Evolutionary conservation across 2,113 vertebrate species (phyloP), one percentile per base, ranked within the genome.

Genomic region (Plecturocebus donacophilus): DNA sequence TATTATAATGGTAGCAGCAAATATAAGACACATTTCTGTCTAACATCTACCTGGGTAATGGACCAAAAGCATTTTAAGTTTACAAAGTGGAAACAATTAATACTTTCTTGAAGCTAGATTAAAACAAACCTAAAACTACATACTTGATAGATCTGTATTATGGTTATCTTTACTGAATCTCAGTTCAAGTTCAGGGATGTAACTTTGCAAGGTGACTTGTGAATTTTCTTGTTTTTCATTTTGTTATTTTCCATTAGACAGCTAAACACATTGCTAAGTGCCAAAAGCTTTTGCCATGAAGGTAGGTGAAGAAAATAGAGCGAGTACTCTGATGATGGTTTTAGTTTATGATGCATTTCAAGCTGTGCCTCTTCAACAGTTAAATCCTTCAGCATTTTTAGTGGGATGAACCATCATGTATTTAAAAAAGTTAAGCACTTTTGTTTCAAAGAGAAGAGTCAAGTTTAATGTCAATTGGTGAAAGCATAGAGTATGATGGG

Each of bases 71-170:
- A 83, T 93, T 96, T 97, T 95, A 95, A 92, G 81, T 95, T 96
- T 92, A 56, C 92, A 90, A 87, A 97, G 80, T 96, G 84, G 90
- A 96, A 96, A 77, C 42, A 97, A 97, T 94, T 96, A 97, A 95
- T 90, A 58, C 38, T 92, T 91, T 96, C 84, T 95, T 71, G 75
- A 96, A 90, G 90, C 71, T 80, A 85, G 49, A 56, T 90, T 87
- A 82, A 92, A 97, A 93, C 42, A 91, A 87, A 85, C 52, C 82
- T 35, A 12, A 93, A 84, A 90, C 89, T 91, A 80, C 13, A 40
- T 90, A 64, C 40, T 87, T 75, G 27, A 96, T 92, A 87, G 56
- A 80, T 93, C 81, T 89, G 64, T 66, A 80, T 61, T 97, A n/a
- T 93, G 79, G 70, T 92, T 92, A 76, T 91, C 40, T 96, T 98